Base-by-base conservation (phyloP, 2,113 vertebrate genomes). In the Natator depressus region DNA sequence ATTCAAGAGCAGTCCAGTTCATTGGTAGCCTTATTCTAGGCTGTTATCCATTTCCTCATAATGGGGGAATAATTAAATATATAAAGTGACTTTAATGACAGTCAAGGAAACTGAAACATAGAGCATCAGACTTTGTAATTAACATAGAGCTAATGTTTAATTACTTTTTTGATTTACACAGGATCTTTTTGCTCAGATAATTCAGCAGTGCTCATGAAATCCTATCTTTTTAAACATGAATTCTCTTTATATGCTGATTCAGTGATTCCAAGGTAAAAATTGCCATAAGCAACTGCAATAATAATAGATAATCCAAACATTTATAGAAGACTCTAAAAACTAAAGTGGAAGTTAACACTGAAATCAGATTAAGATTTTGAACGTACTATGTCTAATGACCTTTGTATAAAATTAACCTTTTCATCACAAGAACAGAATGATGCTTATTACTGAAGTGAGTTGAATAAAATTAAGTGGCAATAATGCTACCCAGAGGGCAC, bases 81-180 rank as follows among this genome's bases (percentile, higher is more conserved):
- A 31, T 83, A 82, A 80, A 92, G 49, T 59, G 19, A 89, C 72
- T 82, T 97, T 49, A 82, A 72, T 89, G 81, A 88, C 50, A 94
- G 72, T n/a, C 91, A 87, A 83, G 50, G 47, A 89, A 95, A 96
- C 57, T 84, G 80, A 10, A 82, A 82, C 38, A 62, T 92, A 85
- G 10, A 93, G 89, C 84, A 83, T 83, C 49, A 55, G 51, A 13
- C 35, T 85, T 93, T 89, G 87, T 91, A 96, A 93, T 90, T 86
- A 81, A 35, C 62, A n/a, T 51, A 90, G 85, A 95, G 54, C 50
- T 95, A 79, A 82, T 84, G 81, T 91, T 95, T 95, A 93, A 93
- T 95, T 93, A 93, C 3, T 12, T 65, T 93, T 95, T 93, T 83
- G 7, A 81, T 95, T 87, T 47, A n/a, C 57, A 3, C 2, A 5